Percentiles rank a stretch among this genome's conserved stretches.
These are phyloP conservation scores for Hippasteria phrygiana DNA, from an alignment of 53 echinoderm and acorn worm species.

Conservation along the genomic window DNA sequence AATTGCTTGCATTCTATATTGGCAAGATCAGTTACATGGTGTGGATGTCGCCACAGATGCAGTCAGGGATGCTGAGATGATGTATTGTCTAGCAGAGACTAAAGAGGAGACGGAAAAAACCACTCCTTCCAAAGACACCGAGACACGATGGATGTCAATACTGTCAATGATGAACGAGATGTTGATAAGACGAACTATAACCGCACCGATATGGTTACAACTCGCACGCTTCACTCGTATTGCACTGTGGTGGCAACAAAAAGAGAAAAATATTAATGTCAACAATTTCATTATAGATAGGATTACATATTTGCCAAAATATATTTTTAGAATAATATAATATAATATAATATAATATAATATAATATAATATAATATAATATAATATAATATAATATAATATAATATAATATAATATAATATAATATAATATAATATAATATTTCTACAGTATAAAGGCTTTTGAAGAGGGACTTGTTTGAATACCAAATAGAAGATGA, in stretches of 20 bases:
- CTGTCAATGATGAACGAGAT: constrained; percentile 41
- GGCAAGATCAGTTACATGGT: constrained; percentile 18
- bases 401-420: no score
- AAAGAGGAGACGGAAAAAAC: constrained; percentile 17
- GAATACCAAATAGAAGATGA: no score
- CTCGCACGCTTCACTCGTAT: constrained; percentile 6
- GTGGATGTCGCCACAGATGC: neutral
- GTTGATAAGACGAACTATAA: neutral
- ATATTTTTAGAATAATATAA: no score
- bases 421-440: no score
- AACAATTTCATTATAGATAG: no score
- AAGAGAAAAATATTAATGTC: no score
- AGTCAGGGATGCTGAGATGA: constrained; percentile 8
- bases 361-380: no score
- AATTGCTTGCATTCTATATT: neutral
- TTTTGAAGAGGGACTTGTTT: no score
- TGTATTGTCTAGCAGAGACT: constrained; percentile 15
- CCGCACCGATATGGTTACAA: neutral
- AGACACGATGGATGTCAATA: constrained; percentile 27
- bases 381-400: no score
- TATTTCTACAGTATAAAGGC: no score
- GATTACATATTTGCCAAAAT: no score
- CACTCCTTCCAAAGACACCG: constrained; percentile 19
- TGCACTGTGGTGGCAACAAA: neutral
- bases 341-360: no score